Conservation (phyloP, 2,888 invertebrate genomes). For the Tinea semifulvella region DNA sequence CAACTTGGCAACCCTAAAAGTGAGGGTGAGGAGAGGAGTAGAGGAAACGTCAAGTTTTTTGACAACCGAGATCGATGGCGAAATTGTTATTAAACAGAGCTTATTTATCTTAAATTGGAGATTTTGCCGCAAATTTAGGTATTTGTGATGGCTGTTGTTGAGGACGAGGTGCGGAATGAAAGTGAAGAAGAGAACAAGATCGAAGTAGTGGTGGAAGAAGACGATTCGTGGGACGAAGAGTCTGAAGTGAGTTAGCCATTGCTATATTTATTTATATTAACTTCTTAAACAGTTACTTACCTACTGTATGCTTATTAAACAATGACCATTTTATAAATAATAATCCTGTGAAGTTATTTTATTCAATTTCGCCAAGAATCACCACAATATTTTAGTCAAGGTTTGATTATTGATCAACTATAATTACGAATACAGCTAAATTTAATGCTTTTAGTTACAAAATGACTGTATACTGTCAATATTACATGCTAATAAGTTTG, state of each 20-base stretch:
- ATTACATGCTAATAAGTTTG: no score
- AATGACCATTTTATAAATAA: background rate
- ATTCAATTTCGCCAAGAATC: no score
- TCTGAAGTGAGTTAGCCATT: slow-evolving; percentile 34
- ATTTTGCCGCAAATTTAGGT: background rate
- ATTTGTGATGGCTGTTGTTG: slow-evolving; percentile 50
- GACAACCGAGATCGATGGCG: background rate
- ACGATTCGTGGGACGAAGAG: slow-evolving; percentile 35
- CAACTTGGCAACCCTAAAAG: no score
- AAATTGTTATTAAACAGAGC: background rate
- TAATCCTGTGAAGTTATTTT: background rate
- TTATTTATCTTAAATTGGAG: background rate
- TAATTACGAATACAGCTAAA: no score
- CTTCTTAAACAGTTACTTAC: background rate
- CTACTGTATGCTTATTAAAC: background rate
- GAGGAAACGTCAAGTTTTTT: no score
- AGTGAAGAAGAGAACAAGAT: slow-evolving; percentile 58
- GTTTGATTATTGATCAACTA: background rate
- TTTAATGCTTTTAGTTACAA: no score
- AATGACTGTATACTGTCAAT: no score
- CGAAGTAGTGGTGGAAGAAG: slow-evolving; percentile 54
- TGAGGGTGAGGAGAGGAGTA: no score
- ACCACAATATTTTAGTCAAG: no score
- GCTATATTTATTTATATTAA: background rate
- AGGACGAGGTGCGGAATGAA: slow-evolving; percentile 56